Base-by-base conservation (phyloP, 2,113 vertebrate genomes). In the Dendrocopos noguchii region DNA sequence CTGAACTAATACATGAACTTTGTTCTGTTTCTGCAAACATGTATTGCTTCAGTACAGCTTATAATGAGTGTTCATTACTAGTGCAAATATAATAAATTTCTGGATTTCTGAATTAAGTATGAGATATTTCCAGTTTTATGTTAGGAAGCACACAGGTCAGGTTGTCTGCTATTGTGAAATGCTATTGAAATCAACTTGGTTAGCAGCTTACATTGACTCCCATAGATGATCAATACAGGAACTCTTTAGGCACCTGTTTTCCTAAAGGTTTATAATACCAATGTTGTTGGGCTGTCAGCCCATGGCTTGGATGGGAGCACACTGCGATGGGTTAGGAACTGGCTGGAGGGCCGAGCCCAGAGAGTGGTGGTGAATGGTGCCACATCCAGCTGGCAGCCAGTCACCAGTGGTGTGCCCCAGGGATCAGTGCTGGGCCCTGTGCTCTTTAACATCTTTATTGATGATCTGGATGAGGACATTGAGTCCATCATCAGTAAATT, bases 81-180 rank as follows among this genome's bases (percentile, higher is more conserved):
- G 44, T 16, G 6, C 15, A 1, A 25, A 4, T 55, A 4, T 36
- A 60, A 34, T 14, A 72, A 34, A 25, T 36, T 0, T 0, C 1
- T 75, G 53, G 12, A 57, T 68, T 57, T 11, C 25, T n/a, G 20
- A 72, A 60, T 21, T 78, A 29, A 46, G 15, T 10, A 52, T 27
- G 53, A 77, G 61, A 71, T 29, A n/a, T 56, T 80, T 85, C 33
- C 42, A 61, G 13, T 34, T 34, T 24, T 79, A 9, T 27, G 13
- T 34, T 57, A 72, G 42, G 57, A 91, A 60, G 21, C 18, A 33
- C 21, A 17, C 6, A 79, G 55, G 17, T 21, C 31, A 39, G 34
- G 29, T 60, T 74, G 4, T 34, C 25, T 86, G 52, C 29, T 78
- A 12, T 29, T 65, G 27, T n/a, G 29, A 90, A 91, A 73, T 57